Conservation (phyloP, 2,888 invertebrate genomes). For the Lasioglossum malachurum region DNA sequence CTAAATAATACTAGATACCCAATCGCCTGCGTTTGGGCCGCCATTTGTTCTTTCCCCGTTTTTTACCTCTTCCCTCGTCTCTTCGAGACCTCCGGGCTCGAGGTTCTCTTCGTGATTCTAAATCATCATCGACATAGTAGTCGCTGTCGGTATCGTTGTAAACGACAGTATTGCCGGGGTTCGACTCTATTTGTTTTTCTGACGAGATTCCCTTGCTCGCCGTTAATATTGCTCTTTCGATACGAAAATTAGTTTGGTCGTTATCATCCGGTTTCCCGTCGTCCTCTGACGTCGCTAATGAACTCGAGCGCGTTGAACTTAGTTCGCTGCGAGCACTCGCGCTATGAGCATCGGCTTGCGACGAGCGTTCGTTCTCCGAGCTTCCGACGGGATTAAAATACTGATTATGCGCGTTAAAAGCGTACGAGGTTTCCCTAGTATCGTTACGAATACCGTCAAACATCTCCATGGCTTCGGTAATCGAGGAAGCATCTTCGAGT, state of each 20-base stretch:
- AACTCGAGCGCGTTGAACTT: neutral
- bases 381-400: neutral
- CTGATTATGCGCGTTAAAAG: constrained; percentile 3
- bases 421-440: constrained; percentile 1
- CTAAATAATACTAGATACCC: constrained; percentile 74
- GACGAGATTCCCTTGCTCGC: constrained; percentile 62
- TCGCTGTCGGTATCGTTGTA: constrained; percentile 37
- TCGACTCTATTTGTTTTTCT: constrained; percentile 12
- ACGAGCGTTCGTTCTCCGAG: neutral
- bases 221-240: constrained; percentile 63
- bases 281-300: neutral
- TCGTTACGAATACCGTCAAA: constrained; percentile 14
- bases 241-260: constrained; percentile 19
- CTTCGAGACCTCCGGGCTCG: constrained; percentile 76
- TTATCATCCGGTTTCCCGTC: neutral
- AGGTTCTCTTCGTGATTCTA: constrained; percentile 68
- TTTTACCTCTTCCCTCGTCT: constrained; percentile 82
- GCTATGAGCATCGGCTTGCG: no score
- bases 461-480: neutral
- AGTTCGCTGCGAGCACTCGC: neutral
- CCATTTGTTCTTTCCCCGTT: constrained; percentile 78
- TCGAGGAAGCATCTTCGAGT: neutral
- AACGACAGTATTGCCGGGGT: neutral
- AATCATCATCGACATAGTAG: constrained; percentile 52
- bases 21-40: constrained; percentile 82